A percentile compares a stretch with the other conserved stretches of the same genome.
Conservation (phyloP, 2,888 invertebrate genomes). For the Troglohyphantes excavatus region DNA sequence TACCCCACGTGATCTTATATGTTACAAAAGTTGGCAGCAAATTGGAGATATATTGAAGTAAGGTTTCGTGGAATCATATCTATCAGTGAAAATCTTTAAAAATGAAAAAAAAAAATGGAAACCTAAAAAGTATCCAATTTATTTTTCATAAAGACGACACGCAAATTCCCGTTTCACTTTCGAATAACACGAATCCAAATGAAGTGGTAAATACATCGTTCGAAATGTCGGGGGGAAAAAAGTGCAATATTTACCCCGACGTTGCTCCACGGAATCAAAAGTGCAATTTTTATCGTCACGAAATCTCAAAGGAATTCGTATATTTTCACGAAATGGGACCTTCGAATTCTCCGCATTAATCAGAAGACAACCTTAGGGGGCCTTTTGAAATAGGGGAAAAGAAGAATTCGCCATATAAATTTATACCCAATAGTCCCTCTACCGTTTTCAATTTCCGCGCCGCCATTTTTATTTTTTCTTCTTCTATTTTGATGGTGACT, state of each 20-base stretch:
- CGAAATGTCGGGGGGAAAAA: not conserved
- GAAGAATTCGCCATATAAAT: constrained; percentile 19
- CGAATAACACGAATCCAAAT: not conserved
- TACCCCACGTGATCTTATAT: no score
- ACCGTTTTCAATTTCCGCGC: constrained; percentile 11
- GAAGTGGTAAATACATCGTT: not conserved
- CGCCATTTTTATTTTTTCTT: not conserved
- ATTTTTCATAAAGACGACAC: not conserved
- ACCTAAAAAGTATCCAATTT: not conserved
- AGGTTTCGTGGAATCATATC: no score
- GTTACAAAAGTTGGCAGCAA: no score
- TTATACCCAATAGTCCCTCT: not conserved
- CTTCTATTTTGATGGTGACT: not conserved
- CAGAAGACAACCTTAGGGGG: not conserved
- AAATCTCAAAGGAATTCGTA: not conserved
- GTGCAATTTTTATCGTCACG: not conserved
- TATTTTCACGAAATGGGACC: not conserved
- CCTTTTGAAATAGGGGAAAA: not conserved
- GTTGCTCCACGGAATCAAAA: not conserved
- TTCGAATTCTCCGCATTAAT: not conserved
- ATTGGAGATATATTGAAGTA: no score
- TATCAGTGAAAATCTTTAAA: no score
- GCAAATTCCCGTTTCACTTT: not conserved
- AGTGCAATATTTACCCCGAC: not conserved
- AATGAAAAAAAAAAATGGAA: not conserved